These are phyloP conservation scores for Drosophila kohkoa DNA, from an alignment of 1,140 invertebrate species.

Conservation along the genomic window DNA sequence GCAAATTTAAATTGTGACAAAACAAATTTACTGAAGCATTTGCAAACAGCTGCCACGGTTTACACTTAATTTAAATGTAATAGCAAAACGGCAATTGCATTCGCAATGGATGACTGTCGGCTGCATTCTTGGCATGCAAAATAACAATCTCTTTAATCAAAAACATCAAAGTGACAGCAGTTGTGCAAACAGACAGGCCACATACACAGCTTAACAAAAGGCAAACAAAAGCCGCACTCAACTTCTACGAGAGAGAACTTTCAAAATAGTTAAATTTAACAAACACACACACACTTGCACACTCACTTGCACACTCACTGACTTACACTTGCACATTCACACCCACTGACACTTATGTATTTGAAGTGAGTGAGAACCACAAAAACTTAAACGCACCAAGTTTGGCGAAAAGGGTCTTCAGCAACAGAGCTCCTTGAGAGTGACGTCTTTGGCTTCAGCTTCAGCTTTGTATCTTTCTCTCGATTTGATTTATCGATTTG, in stretches of 20 bases:
- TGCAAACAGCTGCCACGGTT: slow-evolving; percentile 30
- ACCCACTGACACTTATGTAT: slow-evolving; percentile 15
- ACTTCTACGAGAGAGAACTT: slow-evolving; percentile 11
- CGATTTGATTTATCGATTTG: slow-evolving; percentile 9
- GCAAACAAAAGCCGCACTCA: slow-evolving; percentile 26
- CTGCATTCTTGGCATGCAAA: slow-evolving; percentile 8
- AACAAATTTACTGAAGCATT: slow-evolving; percentile 19
- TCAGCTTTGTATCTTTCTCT: neutral
- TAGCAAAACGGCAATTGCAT: neutral
- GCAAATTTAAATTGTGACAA: neutral
- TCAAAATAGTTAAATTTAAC: slow-evolving; percentile 38
- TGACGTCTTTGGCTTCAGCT: neutral
- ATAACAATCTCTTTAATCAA: slow-evolving; percentile 59
- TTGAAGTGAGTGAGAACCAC: slow-evolving; percentile 22
- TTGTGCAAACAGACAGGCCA: slow-evolving; percentile 54
- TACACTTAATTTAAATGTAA: slow-evolving; percentile 7
- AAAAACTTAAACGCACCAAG: slow-evolving; percentile 46
- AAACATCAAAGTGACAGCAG: slow-evolving; percentile 55
- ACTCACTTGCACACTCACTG: neutral
- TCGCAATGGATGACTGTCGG: neutral
- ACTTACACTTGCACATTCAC: neutral
- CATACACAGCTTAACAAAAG: slow-evolving; percentile 44
- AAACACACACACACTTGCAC: slow-evolving; percentile 23
- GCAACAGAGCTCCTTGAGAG: slow-evolving; percentile 18
- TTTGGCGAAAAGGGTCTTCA: slow-evolving; percentile 28